Evolutionary conservation across 2,113 vertebrate genomes (phyloP).

Genomic region (Chloropsis hardwickii): DNA sequence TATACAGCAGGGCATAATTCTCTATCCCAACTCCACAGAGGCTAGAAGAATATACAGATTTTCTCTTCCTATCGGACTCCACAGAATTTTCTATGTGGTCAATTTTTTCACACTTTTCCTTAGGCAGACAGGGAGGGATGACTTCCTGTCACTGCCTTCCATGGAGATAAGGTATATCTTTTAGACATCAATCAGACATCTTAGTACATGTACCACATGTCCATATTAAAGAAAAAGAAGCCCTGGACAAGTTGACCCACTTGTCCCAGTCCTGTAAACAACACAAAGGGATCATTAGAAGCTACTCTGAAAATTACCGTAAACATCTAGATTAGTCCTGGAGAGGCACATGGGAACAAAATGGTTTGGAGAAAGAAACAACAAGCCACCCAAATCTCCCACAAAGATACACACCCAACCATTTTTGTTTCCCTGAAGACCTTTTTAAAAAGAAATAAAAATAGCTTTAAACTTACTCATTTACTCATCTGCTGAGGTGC

Average conservation of each 20-base stretch:
- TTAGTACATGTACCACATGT: neutral
- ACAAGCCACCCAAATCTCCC: neutral
- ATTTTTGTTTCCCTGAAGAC: neutral
- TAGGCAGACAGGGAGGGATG: neutral
- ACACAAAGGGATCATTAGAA: neutral
- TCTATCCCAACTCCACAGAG: neutral
- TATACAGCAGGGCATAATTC: neutral
- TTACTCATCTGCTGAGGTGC: neutral
- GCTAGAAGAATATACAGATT: neutral
- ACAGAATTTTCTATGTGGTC: neutral
- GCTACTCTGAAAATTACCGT: neutral
- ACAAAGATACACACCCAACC: neutral
- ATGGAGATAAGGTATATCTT: neutral
- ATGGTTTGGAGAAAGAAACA: constrained; percentile 1
- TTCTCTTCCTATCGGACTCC: neutral
- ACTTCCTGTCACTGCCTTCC: neutral
- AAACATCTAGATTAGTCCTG: constrained; percentile 30
- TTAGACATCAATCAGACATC: neutral
- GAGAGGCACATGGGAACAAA: constrained; percentile 24
- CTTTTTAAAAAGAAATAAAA: neutral
- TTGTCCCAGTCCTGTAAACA: constrained; percentile 7
- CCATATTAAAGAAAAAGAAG: neutral
- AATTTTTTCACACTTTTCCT: neutral
- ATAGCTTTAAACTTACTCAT: neutral
- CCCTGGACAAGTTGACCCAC: neutral